Evolutionary conservation across 2,888 invertebrate species (phyloP).

Genomic region (Orthonychiurus folsomi): DNA sequence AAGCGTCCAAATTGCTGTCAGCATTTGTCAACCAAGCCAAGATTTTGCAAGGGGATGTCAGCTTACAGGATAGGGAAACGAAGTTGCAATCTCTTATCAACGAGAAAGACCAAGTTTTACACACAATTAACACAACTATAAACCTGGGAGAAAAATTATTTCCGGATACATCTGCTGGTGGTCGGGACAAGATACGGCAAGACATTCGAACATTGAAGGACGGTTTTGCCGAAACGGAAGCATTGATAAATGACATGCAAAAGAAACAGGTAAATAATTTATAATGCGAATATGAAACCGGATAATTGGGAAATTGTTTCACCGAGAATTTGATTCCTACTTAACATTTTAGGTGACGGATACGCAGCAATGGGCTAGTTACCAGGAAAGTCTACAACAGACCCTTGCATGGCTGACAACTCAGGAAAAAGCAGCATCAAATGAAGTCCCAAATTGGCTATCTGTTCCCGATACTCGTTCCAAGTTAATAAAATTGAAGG

Average conservation of each 20-base stretch:
- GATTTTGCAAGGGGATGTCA: slow-evolving; percentile 55
- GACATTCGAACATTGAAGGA: slow-evolving; percentile 71
- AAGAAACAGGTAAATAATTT: slow-evolving; percentile 63
- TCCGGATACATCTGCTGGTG: slow-evolving; percentile 83
- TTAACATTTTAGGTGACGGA: slow-evolving; percentile 46
- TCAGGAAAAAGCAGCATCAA: slow-evolving; percentile 66
- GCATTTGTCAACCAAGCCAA: slow-evolving; percentile 62
- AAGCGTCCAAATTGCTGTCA: slow-evolving; percentile 70
- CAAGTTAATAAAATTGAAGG: slow-evolving; percentile 72
- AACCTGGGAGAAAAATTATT: slow-evolving; percentile 78
- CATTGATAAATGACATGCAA: slow-evolving; percentile 68
- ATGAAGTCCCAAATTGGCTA: slow-evolving; percentile 62
- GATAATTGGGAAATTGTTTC: neutral
- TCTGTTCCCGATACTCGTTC: slow-evolving; percentile 77
- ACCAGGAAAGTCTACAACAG: slow-evolving; percentile 75
- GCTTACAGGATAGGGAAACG: slow-evolving; percentile 48
- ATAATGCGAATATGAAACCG: no score
- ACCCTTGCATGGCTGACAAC: slow-evolving; percentile 75
- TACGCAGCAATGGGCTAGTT: slow-evolving; percentile 70
- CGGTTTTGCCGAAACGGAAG: slow-evolving; percentile 45
- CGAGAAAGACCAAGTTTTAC: slow-evolving; percentile 76
- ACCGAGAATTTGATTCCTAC: neutral
- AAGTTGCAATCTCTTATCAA: slow-evolving; percentile 48
- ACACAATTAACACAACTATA: slow-evolving; percentile 63
- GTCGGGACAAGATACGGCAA: slow-evolving; percentile 78